A percentile compares a stretch with the other conserved stretches of the same genome.
Conservation (phyloP, 2,797 vertebrate species). For the Smutsia temminckii region DNA sequence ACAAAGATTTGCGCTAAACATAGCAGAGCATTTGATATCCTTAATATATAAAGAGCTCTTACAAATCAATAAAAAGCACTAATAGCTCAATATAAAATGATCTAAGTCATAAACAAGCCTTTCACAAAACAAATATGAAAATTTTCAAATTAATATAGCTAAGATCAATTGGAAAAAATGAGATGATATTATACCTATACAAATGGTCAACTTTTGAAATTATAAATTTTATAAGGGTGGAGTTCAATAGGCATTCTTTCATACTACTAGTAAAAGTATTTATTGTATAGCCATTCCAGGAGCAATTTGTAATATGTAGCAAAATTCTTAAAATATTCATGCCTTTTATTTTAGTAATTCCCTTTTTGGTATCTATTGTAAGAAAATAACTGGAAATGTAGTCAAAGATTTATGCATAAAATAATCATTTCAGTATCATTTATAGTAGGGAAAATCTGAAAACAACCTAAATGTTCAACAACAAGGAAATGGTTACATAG, state of each 20-base stretch:
- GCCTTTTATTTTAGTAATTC: slow-evolving; percentile 63
- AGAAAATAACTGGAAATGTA: slow-evolving; percentile 57
- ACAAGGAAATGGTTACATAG: slow-evolving; percentile 40
- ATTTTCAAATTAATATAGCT: slow-evolving; percentile 32
- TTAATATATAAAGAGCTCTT: slow-evolving; percentile 65
- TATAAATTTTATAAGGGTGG: slow-evolving; percentile 35
- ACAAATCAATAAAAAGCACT: slow-evolving; percentile 62
- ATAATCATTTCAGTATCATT: slow-evolving; percentile 58
- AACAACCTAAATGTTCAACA: slow-evolving; percentile 55
- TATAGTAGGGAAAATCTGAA: slow-evolving; percentile 44
- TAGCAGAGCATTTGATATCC: neutral
- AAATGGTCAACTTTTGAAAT: slow-evolving; percentile 48
- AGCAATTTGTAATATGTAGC: slow-evolving; percentile 46
- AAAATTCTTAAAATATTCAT: slow-evolving; percentile 61
- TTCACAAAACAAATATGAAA: slow-evolving; percentile 57
- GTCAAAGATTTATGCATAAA: slow-evolving; percentile 49
- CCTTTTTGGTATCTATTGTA: slow-evolving; percentile 51
- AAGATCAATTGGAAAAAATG: slow-evolving; percentile 47
- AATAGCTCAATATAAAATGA: slow-evolving; percentile 34
- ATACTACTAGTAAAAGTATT: slow-evolving; percentile 14
- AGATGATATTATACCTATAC: slow-evolving; percentile 44
- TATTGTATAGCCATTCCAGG: slow-evolving; percentile 49
- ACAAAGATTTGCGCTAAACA: slow-evolving; percentile 53
- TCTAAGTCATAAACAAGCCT: neutral
- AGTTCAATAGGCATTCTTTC: slow-evolving; percentile 36